These are phyloP conservation scores for Toxonevra muliebris DNA, from an alignment of 2,888 invertebrate genomes.

Conservation along the genomic window DNA sequence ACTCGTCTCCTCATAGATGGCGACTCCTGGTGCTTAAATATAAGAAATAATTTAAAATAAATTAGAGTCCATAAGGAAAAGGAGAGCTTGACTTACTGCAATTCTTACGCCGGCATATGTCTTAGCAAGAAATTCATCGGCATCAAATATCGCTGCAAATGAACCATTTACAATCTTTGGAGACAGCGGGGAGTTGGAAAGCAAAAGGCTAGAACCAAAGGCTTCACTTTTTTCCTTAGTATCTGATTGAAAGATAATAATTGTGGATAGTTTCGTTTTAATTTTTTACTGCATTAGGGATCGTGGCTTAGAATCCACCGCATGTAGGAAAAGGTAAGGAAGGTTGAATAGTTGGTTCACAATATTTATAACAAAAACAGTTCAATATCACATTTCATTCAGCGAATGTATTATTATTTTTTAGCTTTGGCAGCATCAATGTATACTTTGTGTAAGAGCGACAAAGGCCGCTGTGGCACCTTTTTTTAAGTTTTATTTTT, in stretches of 20 bases:
- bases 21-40: conserved; percentile 63
- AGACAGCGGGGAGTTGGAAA: conserved; percentile 95
- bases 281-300: too few species aligned
- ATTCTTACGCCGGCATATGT: conserved; percentile 64
- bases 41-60: conserved; percentile 4
- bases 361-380: too few species aligned
- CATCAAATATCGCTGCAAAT: conserved; percentile 89
- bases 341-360: too few species aligned
- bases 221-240: conserved; percentile 84
- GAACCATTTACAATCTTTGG: conserved; percentile 96
- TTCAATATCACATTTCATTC: too few species aligned
- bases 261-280: too few species aligned
- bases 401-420: background rate
- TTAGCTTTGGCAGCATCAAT: background rate
- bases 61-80: background rate
- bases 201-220: conserved; percentile 90
- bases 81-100: conserved; percentile 51
- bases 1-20: conserved; percentile 85
- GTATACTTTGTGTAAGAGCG: background rate
- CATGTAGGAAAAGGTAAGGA: too few species aligned
- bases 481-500: too few species aligned
- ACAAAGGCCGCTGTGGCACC: background rate
- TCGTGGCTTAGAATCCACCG: too few species aligned
- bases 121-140: conserved; percentile 65
- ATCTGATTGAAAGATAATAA: conserved; percentile 66